Evolutionary conservation across 2,797 vertebrate genomes (phyloP).

Genomic region (Enteromius viviparus): DNA sequence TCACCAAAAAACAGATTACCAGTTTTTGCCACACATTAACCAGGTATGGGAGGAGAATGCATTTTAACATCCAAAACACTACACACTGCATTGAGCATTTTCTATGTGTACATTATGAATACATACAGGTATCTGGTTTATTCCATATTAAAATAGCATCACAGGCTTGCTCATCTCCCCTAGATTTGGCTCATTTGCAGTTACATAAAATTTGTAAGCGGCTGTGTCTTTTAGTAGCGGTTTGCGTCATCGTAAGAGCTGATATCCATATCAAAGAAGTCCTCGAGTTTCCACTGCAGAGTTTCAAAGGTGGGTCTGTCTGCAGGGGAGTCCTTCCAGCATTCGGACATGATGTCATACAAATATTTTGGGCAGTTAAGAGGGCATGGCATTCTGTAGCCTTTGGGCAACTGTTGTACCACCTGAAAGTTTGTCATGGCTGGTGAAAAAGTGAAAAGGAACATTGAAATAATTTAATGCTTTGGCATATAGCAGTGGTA

Average conservation of each 20-base stretch:
- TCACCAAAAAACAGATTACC: slow-evolving; percentile 1
- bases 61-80: neutral
- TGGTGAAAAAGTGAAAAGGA: slow-evolving; percentile 59
- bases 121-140: neutral
- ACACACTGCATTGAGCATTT: too few relatives aligned
- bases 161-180: neutral
- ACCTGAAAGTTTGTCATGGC: slow-evolving; percentile 84
- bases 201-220: neutral
- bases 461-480: neutral
- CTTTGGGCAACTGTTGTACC: slow-evolving; percentile 77
- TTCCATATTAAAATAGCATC: neutral
- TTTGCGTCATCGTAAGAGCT: slow-evolving; percentile 68
- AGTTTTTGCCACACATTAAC: neutral
- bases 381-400: slow-evolving; percentile 85
- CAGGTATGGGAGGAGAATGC: neutral
- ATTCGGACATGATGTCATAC: slow-evolving; percentile 86
- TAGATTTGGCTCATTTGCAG: neutral
- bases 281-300: slow-evolving; percentile 84
- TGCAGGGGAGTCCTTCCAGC: slow-evolving; percentile 79
- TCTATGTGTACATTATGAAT: neutral
- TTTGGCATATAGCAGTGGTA: neutral
- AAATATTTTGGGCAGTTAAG: slow-evolving; percentile 75
- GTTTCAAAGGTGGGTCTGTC: slow-evolving; percentile 86
- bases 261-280: slow-evolving; percentile 76
- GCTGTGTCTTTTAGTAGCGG: slow-evolving; percentile 61